Percentiles rank a stretch among this genome's conserved stretches.
These are phyloP conservation scores for Parnassius smintheus DNA, from an alignment of 2,888 invertebrate species.

Conservation along the genomic window DNA sequence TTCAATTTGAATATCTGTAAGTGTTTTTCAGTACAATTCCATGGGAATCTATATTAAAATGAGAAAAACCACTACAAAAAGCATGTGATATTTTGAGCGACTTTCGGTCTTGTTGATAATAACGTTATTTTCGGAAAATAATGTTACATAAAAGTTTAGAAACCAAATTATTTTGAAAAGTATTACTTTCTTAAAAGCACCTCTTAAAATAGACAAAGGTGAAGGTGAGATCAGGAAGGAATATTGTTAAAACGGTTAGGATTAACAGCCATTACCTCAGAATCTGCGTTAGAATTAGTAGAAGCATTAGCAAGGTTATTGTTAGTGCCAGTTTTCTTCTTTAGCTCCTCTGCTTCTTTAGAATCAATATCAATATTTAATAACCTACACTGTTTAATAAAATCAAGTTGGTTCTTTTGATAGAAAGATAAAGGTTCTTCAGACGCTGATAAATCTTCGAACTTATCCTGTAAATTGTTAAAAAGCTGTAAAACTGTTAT, in stretches of 20 bases:
- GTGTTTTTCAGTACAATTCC: no score
- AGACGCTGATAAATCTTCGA: constrained; percentile 53
- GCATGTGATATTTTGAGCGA: no score
- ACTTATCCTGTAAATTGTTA: constrained; percentile 58
- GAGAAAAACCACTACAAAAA: no score
- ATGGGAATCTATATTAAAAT: no score
- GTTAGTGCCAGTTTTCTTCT: constrained; percentile 49
- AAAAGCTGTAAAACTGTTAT: constrained; percentile 27
- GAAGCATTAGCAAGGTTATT: constrained; percentile 50
- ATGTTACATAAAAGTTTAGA: no score
- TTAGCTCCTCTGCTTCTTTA: constrained; percentile 60
- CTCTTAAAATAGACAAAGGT: not conserved
- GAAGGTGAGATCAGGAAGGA: not conserved
- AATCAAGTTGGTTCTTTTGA: constrained; percentile 71
- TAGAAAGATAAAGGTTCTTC: constrained; percentile 74
- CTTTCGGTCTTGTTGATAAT: no score
- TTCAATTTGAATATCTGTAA: no score
- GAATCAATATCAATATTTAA: constrained; percentile 66
- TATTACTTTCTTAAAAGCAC: no score
- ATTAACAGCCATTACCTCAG: constrained; percentile 26
- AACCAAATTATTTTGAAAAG: no score
- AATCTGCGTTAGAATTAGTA: constrained; percentile 48
- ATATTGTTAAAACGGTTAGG: not conserved
- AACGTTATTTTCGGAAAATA: no score
- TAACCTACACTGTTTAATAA: constrained; percentile 74